phyloP scores from a whole-genome alignment of 1,140 invertebrate species.

The Eumeta japonica region DNA sequence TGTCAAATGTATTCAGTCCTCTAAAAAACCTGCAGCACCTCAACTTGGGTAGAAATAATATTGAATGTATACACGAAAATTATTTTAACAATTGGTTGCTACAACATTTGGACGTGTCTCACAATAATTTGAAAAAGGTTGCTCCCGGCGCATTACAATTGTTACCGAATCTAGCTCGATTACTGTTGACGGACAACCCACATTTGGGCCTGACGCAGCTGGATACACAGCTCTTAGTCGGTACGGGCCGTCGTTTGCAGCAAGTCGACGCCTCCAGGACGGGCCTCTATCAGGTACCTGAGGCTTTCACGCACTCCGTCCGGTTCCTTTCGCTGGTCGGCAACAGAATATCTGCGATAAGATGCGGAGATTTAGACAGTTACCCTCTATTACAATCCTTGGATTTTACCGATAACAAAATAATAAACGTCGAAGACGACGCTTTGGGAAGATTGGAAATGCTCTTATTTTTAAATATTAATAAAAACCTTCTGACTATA shows the following conservation, averaged over 20 bases:
- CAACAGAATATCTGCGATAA: slow-evolving; percentile 72
- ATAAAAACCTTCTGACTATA: slow-evolving; percentile 68
- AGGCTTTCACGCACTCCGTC: slow-evolving; percentile 80
- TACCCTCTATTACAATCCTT: slow-evolving; percentile 81
- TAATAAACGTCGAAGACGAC: slow-evolving; percentile 79
- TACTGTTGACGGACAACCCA: slow-evolving; percentile 74
- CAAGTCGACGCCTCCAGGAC: slow-evolving; percentile 81
- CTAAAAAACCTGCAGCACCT: slow-evolving; percentile 66
- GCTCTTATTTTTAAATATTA: slow-evolving; percentile 75
- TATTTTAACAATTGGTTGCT: slow-evolving; percentile 59
- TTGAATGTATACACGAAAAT: slow-evolving; percentile 67
- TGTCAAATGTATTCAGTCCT: slow-evolving; percentile 62
- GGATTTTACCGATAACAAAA: slow-evolving; percentile 77
- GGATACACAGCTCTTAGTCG: slow-evolving; percentile 63
- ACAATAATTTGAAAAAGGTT: slow-evolving; percentile 70
- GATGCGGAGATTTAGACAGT: slow-evolving; percentile 84
- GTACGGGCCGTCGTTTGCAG: slow-evolving; percentile 71
- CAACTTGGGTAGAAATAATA: slow-evolving; percentile 69
- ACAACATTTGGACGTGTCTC: slow-evolving; percentile 77
- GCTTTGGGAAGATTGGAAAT: slow-evolving; percentile 79
- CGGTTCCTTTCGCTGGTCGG: slow-evolving; percentile 74
- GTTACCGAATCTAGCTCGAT: slow-evolving; percentile 71
- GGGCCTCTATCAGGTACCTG: slow-evolving; percentile 75
- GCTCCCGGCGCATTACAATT: slow-evolving; percentile 72
- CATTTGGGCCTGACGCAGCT: slow-evolving; percentile 59